Evolutionary conservation across 2,113 vertebrate species (phyloP), one percentile per base, ranked within the genome.

Genomic region (Brachyhypopomus gauderio): DNA sequence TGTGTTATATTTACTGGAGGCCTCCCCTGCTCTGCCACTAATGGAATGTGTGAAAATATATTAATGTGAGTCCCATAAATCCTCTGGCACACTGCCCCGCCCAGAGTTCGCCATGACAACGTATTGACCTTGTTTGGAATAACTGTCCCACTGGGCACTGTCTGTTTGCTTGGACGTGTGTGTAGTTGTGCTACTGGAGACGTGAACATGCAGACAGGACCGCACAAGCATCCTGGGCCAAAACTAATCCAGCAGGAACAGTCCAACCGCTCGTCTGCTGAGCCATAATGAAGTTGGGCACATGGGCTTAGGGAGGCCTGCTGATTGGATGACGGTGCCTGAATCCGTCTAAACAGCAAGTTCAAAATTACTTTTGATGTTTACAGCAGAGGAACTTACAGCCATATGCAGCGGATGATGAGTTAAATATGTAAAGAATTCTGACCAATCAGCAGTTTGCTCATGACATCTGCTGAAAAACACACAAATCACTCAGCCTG

Each of bases 1-100:
- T 86, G 78, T 60, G 22, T 79, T 83, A 88, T 77, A 48, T 85
- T 84, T 81, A 48, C 72, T 62, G 70, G 86, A 86, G 72, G 85
- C 83, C 81, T 62, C 22, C 22, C 77, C 80, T 60, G 63, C 78
- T 87, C 83, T 81, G 64, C 73, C 80, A 85, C 77, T 87, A 84
- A 87, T 87, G 36, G 82, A 83, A 63, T 76, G 76, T 78, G 70
- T 16, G 62, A 58, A 70, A 52, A 64, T 69, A 22, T 78, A 78
- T 36, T 79, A 56, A 81, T 70, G 41, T 19, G 1, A 62, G 79
- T 77, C 48, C 52, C 38, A 77, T 12, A 60, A 77, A 30, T 30
- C 30, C 41, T n/a, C 70, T 77, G 66, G 60, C 58, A 69, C 48
- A 27, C 74, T 1, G 25, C 19, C 27, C 17, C 17, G 1, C 20